Evolutionary conservation across 2,113 vertebrate genomes (phyloP).

Genomic region (Zosterops lateralis): DNA sequence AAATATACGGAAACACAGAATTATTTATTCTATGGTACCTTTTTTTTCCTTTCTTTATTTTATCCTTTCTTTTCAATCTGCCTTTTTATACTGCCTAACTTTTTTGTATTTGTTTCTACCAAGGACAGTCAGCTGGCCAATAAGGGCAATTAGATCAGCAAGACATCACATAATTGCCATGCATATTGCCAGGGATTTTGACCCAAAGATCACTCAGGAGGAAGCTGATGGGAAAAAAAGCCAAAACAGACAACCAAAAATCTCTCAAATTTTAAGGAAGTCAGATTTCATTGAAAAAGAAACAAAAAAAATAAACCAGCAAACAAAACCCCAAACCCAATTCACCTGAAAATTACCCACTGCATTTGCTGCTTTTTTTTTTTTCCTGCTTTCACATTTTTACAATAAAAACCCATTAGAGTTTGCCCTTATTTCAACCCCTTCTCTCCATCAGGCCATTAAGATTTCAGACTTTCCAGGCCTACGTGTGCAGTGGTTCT

Average conservation of each 20-base stretch:
- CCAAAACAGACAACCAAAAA: background rate
- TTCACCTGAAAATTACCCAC: background rate
- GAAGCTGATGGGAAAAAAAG: background rate
- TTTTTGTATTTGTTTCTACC: background rate
- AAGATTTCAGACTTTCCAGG: background rate
- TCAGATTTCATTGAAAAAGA: background rate
- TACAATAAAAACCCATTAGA: background rate
- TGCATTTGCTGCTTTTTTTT: background rate
- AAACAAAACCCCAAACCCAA: rapidly evolving
- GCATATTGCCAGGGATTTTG: background rate
- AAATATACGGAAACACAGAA: background rate
- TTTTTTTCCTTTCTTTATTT: background rate
- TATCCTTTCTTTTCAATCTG: background rate
- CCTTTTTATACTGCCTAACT: background rate
- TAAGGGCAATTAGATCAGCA: background rate
- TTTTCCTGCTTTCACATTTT: background rate
- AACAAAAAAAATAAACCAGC: background rate
- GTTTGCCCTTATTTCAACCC: background rate
- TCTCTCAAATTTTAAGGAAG: background rate
- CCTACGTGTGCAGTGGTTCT: background rate
- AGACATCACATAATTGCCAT: background rate
- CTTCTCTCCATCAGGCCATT: background rate
- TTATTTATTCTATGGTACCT: background rate
- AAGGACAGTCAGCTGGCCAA: background rate
- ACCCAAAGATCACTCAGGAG: background rate